Evolutionary conservation across 1,140 invertebrate species (phyloP), one percentile per base, ranked within the genome.

Genomic region (Ostrea denselamellosa): DNA sequence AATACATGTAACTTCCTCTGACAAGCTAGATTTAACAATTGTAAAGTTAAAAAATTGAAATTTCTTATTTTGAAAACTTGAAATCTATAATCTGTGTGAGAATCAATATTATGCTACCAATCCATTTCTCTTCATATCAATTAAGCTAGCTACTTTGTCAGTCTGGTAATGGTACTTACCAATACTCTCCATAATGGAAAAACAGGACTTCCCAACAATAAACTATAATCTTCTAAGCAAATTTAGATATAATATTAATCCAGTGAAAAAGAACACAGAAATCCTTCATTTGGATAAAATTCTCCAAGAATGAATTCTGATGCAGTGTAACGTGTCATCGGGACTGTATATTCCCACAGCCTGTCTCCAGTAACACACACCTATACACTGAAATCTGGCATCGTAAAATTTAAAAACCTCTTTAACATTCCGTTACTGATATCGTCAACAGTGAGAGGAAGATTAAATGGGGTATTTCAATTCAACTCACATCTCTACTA

Each of bases 371-470:
- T 71, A 71, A 71, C 68, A 71, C 68, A 71, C 68, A 71, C 68
- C 68, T 71, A 71, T 25, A 34, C 28, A 71, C 68, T 71, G 25
- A 71, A 28, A 71, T 9, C 68, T 5, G 22, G 25, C 68, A 71
- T 71, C 68, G 68, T 71, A 71, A 71, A 71, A 71, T 71, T 71
- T 71, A 71, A 71, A 71, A 71, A 22, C 68, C 68, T 71, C 68
- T 71, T 71, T 71, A 71, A 71, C 68, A 71, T 71, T 71, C 68
- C 68, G 68, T 71, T 25, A 71, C 68, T 71, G 68, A 71, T 28
- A 71, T 68, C 65, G n/a, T 68, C 65, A 68, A 28, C 68, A 28
- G 68, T 25, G 12, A 25, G 12, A 14, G 28, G 68, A 25, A 71
- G 12, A 14, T 28, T 71, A 71, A 71, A 71, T 34, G 12, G 68